phyloP scores from a whole-genome alignment of 2,797 vertebrate species.

The Urophycis tenuis region DNA sequence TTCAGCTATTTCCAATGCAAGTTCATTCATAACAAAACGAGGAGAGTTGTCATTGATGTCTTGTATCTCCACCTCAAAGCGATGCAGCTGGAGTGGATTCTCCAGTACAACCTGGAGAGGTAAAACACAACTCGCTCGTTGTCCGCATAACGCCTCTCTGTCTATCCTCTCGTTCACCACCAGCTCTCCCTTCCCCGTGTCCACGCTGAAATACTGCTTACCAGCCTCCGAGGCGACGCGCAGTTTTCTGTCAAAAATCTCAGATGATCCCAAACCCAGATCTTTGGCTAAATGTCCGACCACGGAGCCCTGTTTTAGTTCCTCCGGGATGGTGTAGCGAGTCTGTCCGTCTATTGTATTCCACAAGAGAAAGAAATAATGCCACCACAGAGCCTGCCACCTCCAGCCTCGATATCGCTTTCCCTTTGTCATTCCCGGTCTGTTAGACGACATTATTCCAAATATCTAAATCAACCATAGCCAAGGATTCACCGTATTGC shows the following conservation, averaged over 20 bases:
- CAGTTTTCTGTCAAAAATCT: conserved; percentile 75
- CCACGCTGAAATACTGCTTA: conserved; percentile 82
- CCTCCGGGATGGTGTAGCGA: conserved; percentile 86
- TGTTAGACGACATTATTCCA: background rate
- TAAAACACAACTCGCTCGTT: conserved; percentile 73
- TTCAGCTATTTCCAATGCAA: conserved; percentile 83
- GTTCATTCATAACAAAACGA: conserved; percentile 76
- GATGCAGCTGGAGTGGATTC: conserved; percentile 79
- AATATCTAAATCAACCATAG: background rate
- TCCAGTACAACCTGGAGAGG: conserved; percentile 81
- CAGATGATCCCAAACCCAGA: conserved; percentile 75
- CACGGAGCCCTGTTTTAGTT: conserved; percentile 81
- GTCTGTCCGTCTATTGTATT: conserved; percentile 51
- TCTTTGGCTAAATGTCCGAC: conserved; percentile 90
- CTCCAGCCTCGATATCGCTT: conserved; percentile 73
- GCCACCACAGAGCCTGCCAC: conserved; percentile 81
- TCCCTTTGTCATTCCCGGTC: conserved; percentile 2
- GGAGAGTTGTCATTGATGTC: conserved; percentile 95
- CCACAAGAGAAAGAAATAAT: conserved; percentile 70
- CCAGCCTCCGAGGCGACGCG: conserved; percentile 74
- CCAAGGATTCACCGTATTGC: background rate
- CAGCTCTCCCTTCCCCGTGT: conserved; percentile 75
- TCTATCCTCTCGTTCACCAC: conserved; percentile 86
- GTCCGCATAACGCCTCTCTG: conserved; percentile 83
- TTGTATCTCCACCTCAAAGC: conserved; percentile 81